Base-by-base conservation (phyloP, 1,140 invertebrate species). In the Rhizoglyphus robini region DNA sequence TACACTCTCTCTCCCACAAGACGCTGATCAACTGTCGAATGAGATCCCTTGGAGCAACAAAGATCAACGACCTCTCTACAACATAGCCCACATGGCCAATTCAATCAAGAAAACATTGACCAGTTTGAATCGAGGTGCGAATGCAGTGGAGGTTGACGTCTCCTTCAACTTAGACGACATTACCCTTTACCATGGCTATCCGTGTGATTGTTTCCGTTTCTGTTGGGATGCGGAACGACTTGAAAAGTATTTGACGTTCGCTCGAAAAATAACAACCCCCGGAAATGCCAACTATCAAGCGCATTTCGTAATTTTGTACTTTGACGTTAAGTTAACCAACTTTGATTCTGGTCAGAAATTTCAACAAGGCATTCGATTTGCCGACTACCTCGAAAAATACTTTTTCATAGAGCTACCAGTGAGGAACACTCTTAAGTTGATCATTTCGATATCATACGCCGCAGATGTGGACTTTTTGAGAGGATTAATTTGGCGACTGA, bases 41-140 rank as follows among this genome's bases (percentile, higher is more conserved):
- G n/a, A n/a, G n/a, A n/a, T n/a, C n/a, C n/a, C n/a, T n/a, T n/a
- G n/a, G n/a, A n/a, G n/a, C n/a, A n/a, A n/a, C n/a, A n/a, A n/a
- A n/a, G 13, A 60, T 54, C 58, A 65, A 61, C 51, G 71, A 66
- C 71, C 71, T 23, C 20, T 72, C n/a, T 72, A 68, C 46, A 69
- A 70, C 32, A 67, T 72, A 23, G 71, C 67, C 29, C 71, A 72
- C 38, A 72, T 72, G 71, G 69, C 67, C 4, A 72, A 72, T 60
- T 72, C 71, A 2, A 67, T 72, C 23, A 65, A 57, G 23, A 65
- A 70, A 51, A 47, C 72, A 20, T 63, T 70, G 8, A 48, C 68
- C 8, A 66, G 47, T 34, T 59, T 72, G n/a, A 49, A 57, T 11
- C 60, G 65, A 20, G 71, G 71, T 20, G 71, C 71, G 1, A 72